Evolutionary conservation across 2,888 invertebrate species (phyloP).

Genomic region (Anaspis maculata): DNA sequence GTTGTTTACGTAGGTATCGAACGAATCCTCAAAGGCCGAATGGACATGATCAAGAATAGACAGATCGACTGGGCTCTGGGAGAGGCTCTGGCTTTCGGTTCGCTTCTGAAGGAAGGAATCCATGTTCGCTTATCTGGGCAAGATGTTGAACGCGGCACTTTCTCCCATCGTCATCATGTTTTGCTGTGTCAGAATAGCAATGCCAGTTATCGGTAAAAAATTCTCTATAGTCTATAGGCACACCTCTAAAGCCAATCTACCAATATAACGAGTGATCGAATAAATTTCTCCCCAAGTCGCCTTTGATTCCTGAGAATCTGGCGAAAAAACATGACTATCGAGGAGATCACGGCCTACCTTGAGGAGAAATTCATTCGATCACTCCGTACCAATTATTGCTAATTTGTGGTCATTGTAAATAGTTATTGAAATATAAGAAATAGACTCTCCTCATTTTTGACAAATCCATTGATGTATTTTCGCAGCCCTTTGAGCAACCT

Average conservation of each 20-base stretch:
- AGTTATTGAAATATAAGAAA: too few species aligned
- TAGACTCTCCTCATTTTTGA: too few species aligned
- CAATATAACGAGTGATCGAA: too few species aligned
- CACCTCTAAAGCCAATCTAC: too few species aligned
- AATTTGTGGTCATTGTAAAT: too few species aligned
- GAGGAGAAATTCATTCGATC: too few species aligned
- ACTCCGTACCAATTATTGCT: too few species aligned
- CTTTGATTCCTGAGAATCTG: too few species aligned
- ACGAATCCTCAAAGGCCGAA: constrained; percentile 80
- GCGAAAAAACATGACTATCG: too few species aligned
- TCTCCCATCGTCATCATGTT: constrained; percentile 83
- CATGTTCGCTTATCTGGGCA: constrained; percentile 93
- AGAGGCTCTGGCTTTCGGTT: constrained; percentile 99
- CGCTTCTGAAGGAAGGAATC: constrained; percentile 91
- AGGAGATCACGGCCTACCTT: too few species aligned
- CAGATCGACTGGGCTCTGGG: constrained; percentile 95
- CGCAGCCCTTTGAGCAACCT: constrained; percentile 77
- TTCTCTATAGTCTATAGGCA: constrained; percentile 6
- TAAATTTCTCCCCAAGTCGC: too few species aligned
- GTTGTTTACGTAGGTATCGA: constrained; percentile 67
- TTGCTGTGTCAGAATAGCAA: constrained; percentile 96
- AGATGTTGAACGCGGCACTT: constrained; percentile 98
- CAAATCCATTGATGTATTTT: too few species aligned
- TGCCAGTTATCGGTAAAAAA: constrained; percentile 42
- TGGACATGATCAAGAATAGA: constrained; percentile 86